Conservation (phyloP, 92 coral and sea anemone genomes). For the Phenganax stokvisi region DNA sequence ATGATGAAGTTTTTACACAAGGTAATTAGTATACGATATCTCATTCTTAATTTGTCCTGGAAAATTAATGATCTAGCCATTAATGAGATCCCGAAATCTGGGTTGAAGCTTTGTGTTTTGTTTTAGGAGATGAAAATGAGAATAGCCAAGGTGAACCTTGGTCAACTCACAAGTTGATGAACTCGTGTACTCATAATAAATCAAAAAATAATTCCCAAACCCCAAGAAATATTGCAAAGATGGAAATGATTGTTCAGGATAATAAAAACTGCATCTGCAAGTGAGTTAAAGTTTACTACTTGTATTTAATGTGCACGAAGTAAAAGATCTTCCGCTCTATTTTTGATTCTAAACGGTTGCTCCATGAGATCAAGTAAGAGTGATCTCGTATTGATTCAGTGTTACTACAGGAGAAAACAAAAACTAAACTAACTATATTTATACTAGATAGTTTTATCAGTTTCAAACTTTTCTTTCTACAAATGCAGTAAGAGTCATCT, state of each 20-base stretch:
- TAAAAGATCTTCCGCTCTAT: too few species aligned
- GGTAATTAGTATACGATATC: background rate
- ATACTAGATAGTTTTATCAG: too few species aligned
- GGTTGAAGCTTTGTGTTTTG: background rate
- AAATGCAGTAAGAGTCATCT: too few species aligned
- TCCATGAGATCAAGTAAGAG: too few species aligned
- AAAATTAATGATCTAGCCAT: background rate
- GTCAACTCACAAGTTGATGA: slow-evolving; percentile 17
- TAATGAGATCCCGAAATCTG: too few species aligned
- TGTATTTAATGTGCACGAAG: background rate
- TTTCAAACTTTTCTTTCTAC: too few species aligned
- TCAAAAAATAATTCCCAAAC: background rate
- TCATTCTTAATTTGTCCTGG: background rate
- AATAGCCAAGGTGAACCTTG: slow-evolving; percentile 18
- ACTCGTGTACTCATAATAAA: background rate
- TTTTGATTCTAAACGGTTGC: too few species aligned
- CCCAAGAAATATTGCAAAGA: background rate
- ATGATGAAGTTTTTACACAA: background rate
- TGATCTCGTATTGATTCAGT: background rate
- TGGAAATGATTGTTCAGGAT: background rate
- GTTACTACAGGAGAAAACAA: background rate
- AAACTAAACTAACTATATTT: too few species aligned
- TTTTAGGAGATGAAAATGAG: background rate
- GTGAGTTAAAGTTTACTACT: background rate
- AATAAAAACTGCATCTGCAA: slow-evolving; percentile 32